Base-by-base conservation (phyloP, 2,113 vertebrate genomes). In the Anthoscopus minutus region DNA sequence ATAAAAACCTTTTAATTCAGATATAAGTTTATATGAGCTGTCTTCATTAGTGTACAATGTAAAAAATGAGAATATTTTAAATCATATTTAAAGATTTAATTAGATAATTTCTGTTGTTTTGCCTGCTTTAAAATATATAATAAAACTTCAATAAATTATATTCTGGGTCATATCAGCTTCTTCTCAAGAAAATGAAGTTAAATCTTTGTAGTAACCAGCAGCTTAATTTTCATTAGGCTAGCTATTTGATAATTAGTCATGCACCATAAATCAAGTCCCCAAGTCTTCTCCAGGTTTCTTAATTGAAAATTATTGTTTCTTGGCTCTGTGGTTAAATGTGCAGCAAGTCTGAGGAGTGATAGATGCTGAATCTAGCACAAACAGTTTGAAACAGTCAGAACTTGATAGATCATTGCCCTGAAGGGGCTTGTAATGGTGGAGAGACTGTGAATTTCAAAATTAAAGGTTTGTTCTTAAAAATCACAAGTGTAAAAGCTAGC, bases 241-340 rank as follows among this genome's bases (percentile, higher is more conserved):
- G 98, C 97, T 98, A 97, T 98, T 98, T 83, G 96, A 97, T 99
- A 99, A 99, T 99, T 99, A 99, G 98, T 98, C 98, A 98, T 98
- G 98, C 98, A 93, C 98, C 98, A 99, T 99, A 99, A 99, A 99
- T 99, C 98, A 99, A 99, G 98, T 98, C 97, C 93, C 98, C 97
- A 98, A 99, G 98, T 99, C 98, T 98, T 98, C 98, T 98, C 98
- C 97, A 97, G 97, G 98, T 98, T 97, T 98, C 98, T 99, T 99
- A 99, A 99, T 99, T 99, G 99, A 99, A 99, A 98, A 98, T 98
- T 98, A 98, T 98, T 98, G 97, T 98, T 98, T 98, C 97, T 98
- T 98, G 98, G 96, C 78, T 98, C 97, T 98, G 97, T 98, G 98
- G 98, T 98, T 98, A 97, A 98, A 98, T 98, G 98, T 98, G 97